Base-by-base conservation (phyloP, 2,113 vertebrate species). In the Solea solea region DNA sequence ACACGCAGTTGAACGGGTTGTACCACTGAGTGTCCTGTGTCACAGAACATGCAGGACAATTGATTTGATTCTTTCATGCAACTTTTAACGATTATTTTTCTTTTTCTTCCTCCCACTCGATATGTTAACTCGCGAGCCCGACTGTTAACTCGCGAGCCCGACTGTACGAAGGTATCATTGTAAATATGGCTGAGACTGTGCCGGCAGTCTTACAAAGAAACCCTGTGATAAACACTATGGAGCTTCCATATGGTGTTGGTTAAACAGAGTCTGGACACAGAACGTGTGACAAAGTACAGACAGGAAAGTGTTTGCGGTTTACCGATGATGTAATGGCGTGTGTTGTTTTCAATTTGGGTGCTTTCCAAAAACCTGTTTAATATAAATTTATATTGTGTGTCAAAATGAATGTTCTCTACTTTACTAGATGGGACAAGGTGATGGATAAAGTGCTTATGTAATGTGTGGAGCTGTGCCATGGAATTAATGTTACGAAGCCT, bases 381-480 rank as follows among this genome's bases (percentile, higher is more conserved):
- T 80, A 68, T 67, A 34, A 72, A 74, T 84, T 67, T 10, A 70
- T 76, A 55, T 70, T 52, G 3, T 72, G 12, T 69, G 79, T 56
- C 70, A 78, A 80, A 70, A 72, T 81, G 56, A 71, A 61, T 60
- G 72, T 86, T 78, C 44, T 50, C 66, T 72, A 55, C 77, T 85
- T 86, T 81, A 80, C 79, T 76, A 74, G 88, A 82, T 78, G 59
- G 64, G 72, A 78, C 55, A 48, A 10, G 34, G 70, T 72, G 56
- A 85, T 84, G 72, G 76, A 83, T 88, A 62, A 70, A 46, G 52
- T 52, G 68, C 69, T 88, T 60, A 74, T 61, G 77, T 83, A 72
- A 80, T 73, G 64, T 48, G 51, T 87, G 85, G 75, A 83, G 59
- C 63, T 49, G 21, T 78, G 83, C 86, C 86, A 88, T 27, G 21